Base-by-base conservation (phyloP, 2,797 vertebrate species). In the Eremophila alpestris region DNA sequence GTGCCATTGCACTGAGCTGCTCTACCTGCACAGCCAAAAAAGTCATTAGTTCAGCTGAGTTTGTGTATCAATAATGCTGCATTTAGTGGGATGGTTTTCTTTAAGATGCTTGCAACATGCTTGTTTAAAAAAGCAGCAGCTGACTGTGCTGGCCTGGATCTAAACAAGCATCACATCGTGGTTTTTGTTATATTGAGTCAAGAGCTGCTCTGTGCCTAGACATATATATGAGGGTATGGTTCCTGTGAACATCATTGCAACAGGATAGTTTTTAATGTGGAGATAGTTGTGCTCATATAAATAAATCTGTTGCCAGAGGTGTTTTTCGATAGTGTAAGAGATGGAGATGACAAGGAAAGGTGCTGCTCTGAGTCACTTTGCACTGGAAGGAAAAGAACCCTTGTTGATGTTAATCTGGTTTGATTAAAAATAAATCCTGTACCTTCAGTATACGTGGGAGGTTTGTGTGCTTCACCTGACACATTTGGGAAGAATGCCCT, bases 351-450 rank as follows among this genome's bases (percentile, higher is more conserved):
- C 36, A 63, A 18, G 36, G 51, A 34, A 59, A 68, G 54, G 10
- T 91, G 36, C 23, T 83, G 52, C 11, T 76, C 32, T 75, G 48
- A 78, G 18, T 69, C 20, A 71, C 5, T 43, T 11, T 48, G 49
- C 32, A n/a, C 1, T 74, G n/a, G 32, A 70, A 83, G 51, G 14
- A 19, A 48, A 90, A 36, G 16, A 62, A 14, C 22, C 68, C 4
- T 9, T 43, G 56, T 18, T 59, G 45, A 41, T 58, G 11, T 46
- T 54, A 49, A 15, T 85, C 48, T 9, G 71, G 34, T 74, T 69
- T 23, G 1, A 3, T 20, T 58, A 15, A 43, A 48, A 49, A 49
- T 19, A 22, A 59, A 22, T 24, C 12, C 20, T 51, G 0, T n/a
- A 2, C 11, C 8, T 76, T 52, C 13, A 26, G 5, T 74, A 0